phyloP scores from a whole-genome alignment of 1,140 invertebrate genomes.

The Drosophila kikkawai region DNA sequence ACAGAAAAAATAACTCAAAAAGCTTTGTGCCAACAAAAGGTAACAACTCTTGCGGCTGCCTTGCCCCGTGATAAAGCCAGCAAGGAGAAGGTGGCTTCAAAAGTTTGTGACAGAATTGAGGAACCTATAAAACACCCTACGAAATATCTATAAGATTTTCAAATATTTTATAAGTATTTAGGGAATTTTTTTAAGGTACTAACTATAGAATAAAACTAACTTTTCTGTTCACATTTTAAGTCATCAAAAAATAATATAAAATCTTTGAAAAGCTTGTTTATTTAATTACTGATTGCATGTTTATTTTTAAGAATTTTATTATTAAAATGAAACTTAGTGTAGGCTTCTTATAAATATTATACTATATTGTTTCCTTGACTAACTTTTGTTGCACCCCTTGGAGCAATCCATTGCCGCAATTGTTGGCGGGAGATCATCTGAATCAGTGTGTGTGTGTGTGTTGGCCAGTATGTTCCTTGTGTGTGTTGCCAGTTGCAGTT shows the following conservation, averaged over 20 bases:
- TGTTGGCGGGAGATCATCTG: slow-evolving; percentile 58
- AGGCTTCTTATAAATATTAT: neutral
- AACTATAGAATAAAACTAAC: neutral
- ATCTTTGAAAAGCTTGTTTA: neutral
- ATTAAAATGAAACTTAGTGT: neutral
- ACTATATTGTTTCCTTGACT: neutral
- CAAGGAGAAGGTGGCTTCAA: slow-evolving; percentile 25
- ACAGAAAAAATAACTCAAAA: slow-evolving; percentile 74
- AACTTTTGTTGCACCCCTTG: slow-evolving; percentile 47
- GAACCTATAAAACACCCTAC: no score
- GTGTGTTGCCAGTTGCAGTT: slow-evolving; percentile 47
- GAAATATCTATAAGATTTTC: neutral
- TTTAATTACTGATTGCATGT: fast-evolving
- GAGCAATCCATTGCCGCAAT: slow-evolving; percentile 58
- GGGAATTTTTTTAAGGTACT: neutral
- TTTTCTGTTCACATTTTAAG: neutral
- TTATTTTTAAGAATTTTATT: neutral
- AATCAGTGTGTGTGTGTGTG: slow-evolving; percentile 22
- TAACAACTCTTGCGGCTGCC: slow-evolving; percentile 53
- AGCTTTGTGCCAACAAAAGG: slow-evolving; percentile 71
- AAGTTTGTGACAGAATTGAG: slow-evolving; percentile 16
- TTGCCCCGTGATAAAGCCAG: slow-evolving; percentile 53
- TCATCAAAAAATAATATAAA: neutral
- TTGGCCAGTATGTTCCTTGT: slow-evolving; percentile 19
- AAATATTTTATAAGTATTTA: neutral